A percentile compares a stretch with the other conserved stretches of the same genome.
Conservation (phyloP, 2,797 vertebrate species). For the Spinibarbus caldwelli region DNA sequence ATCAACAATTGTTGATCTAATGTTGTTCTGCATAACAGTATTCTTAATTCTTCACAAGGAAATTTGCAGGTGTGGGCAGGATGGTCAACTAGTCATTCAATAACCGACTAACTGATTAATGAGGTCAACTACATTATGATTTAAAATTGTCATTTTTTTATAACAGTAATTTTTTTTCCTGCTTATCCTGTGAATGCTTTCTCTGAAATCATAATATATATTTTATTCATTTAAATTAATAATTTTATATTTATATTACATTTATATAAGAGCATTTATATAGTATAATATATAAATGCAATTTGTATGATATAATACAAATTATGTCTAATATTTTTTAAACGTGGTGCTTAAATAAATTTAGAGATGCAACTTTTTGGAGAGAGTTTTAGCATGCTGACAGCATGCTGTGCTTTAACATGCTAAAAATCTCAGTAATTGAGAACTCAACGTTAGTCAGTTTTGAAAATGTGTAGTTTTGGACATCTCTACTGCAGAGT, state of each 20-base stretch:
- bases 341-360: not conserved
- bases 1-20: not conserved
- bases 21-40: not conserved
- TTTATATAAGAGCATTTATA: not conserved
- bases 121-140: not conserved
- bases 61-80: not conserved
- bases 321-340: not conserved
- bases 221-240: not conserved
- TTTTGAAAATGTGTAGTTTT: not conserved
- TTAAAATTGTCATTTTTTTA: not conserved
- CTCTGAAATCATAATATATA: not conserved
- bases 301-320: no score
- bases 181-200: not conserved
- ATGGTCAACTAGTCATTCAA: not conserved
- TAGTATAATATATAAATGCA: not conserved
- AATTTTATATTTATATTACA: not conserved
- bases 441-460: not conserved
- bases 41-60: not conserved
- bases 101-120: not conserved
- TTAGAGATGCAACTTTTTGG: not conserved
- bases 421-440: not conserved
- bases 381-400: not conserved
- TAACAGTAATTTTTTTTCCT: no score
- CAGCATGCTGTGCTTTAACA: not conserved
- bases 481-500: not conserved